phyloP scores from a whole-genome alignment of 2,888 invertebrate species.

The Agrochola lota region DNA sequence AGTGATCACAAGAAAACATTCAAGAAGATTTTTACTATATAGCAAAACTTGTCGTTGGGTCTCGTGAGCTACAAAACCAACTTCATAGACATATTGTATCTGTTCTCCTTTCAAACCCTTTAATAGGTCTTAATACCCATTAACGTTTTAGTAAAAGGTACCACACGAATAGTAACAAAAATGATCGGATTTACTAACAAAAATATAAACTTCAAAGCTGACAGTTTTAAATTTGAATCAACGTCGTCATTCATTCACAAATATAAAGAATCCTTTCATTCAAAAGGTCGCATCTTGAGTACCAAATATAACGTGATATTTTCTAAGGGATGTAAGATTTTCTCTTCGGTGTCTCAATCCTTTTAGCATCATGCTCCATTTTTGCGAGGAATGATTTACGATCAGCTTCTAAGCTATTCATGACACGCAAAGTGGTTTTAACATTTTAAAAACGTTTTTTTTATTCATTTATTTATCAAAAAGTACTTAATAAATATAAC shows the following conservation, averaged over 20 bases:
- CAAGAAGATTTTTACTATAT: too few relatives aligned
- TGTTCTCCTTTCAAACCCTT: too few relatives aligned
- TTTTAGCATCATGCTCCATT: constrained; percentile 47
- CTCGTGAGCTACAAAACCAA: too few relatives aligned
- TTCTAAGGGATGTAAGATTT: constrained; percentile 40
- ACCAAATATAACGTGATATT: constrained; percentile 15
- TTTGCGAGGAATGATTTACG: constrained; percentile 60
- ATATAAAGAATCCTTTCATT: background rate
- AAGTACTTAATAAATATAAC: constrained; percentile 4
- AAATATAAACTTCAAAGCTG: constrained; percentile 12
- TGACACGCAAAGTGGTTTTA: constrained; percentile 49
- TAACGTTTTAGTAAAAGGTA: background rate
- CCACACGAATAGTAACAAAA: background rate
- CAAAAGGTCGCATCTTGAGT: constrained; percentile 43
- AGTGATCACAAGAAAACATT: too few relatives aligned
- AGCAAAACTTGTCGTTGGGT: too few relatives aligned
- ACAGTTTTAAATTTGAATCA: constrained; percentile 10
- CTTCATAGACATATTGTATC: too few relatives aligned
- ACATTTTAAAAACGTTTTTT: constrained; percentile 27
- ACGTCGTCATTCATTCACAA: constrained; percentile 15
- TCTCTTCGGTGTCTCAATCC: constrained; percentile 34
- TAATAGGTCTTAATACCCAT: too few relatives aligned
- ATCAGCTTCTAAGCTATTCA: constrained; percentile 46
- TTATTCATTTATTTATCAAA: constrained; percentile 26
- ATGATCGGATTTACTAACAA: background rate